Percentiles rank a stretch among this genome's conserved stretches.
phyloP scores from a whole-genome alignment of 2,888 invertebrate genomes.

The Pteria penguin region DNA sequence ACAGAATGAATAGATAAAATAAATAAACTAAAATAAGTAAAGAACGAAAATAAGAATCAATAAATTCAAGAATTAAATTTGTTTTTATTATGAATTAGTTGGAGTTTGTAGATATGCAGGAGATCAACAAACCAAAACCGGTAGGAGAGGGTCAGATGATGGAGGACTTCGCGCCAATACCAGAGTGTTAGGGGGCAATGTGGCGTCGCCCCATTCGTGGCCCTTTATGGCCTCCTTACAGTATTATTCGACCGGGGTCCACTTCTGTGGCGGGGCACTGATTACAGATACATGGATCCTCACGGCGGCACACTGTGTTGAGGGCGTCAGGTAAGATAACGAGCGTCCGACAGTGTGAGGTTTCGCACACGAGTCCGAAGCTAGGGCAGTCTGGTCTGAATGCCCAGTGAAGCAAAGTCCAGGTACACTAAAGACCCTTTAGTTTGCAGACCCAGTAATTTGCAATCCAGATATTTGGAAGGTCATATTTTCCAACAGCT shows the following conservation, averaged over 20 bases:
- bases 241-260: constrained; percentile 26
- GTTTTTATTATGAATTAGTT: neutral
- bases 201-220: constrained; percentile 15
- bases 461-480: no score
- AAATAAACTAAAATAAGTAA: no score
- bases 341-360: no score
- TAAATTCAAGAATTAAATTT: neutral
- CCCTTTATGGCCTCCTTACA: constrained; percentile 36
- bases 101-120: neutral
- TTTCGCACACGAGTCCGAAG: no score
- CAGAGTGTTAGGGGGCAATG: constrained; percentile 34
- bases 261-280: constrained; percentile 40
- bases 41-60: no score
- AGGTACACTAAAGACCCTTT: no score
- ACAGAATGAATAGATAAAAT: no score
- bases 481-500: no score
- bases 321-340: no score
- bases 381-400: no score
- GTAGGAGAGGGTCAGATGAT: neutral
- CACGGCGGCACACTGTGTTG: constrained; percentile 38
- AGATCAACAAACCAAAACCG: neutral
- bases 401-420: no score
- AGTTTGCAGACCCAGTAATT: no score
- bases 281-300: constrained; percentile 33
- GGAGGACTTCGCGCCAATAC: neutral